A percentile compares a stretch with the other conserved stretches of the same genome.
These are phyloP conservation scores for Periparus ater DNA, from an alignment of 2,797 vertebrate genomes.

Conservation along the genomic window DNA sequence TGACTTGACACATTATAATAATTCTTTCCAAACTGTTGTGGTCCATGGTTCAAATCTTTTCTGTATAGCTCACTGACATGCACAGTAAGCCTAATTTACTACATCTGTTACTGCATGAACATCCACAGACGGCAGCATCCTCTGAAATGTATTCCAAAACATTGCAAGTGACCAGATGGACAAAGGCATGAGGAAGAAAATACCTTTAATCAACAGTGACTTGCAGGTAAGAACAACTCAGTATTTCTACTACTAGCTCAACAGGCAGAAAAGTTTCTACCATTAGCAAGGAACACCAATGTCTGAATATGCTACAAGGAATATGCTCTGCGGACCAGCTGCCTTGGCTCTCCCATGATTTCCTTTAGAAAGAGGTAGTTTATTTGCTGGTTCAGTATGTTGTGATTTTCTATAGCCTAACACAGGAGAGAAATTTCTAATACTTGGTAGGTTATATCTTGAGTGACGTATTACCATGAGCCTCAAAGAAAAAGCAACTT, in stretches of 20 bases:
- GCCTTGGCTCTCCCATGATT: background rate
- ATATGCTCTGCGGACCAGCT: background rate
- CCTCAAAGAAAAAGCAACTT: background rate
- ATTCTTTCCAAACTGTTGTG: constrained; percentile 57
- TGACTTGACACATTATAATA: constrained; percentile 56
- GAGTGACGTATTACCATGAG: background rate
- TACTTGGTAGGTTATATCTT: background rate
- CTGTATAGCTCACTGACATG: constrained; percentile 42
- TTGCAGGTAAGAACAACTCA: background rate
- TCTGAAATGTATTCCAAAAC: constrained; percentile 16
- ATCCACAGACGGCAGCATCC: constrained; percentile 4
- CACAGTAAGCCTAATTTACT: constrained; percentile 39
- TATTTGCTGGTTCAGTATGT: background rate
- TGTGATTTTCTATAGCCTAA: background rate
- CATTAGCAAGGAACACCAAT: background rate
- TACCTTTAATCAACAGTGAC: background rate
- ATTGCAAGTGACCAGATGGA: background rate
- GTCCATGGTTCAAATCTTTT: constrained; percentile 51
- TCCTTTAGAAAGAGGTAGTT: background rate
- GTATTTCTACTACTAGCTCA: background rate
- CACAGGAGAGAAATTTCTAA: background rate
- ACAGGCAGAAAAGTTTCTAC: constrained; percentile 2
- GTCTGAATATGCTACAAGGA: background rate
- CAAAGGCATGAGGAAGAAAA: background rate
- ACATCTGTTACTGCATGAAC: background rate